Conservation (phyloP, 2,113 vertebrate species). For the Ochotona curzoniae region DNA sequence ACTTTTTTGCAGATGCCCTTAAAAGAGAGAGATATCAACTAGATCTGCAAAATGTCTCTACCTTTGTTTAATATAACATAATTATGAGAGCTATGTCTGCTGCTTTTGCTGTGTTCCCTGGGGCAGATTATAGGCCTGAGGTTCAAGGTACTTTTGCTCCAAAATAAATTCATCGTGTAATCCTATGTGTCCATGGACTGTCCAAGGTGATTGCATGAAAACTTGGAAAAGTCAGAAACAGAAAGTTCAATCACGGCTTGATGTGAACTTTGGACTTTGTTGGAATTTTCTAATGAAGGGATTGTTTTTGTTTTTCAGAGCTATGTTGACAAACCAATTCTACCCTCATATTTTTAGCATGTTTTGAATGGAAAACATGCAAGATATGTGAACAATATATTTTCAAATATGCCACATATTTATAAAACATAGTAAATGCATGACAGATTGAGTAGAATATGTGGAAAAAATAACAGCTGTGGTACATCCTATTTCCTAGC, state of each 20-base stretch:
- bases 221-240: not conserved
- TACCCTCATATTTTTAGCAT: constrained; percentile 3
- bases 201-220: not conserved
- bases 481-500: constrained; percentile 75
- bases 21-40: too few relatives aligned
- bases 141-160: too few relatives aligned
- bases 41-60: too few relatives aligned
- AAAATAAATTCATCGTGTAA: too few relatives aligned
- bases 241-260: not conserved
- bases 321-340: constrained; percentile 49
- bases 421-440: constrained; percentile 72
- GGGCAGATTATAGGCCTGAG: too few relatives aligned
- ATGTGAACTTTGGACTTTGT: constrained; percentile 18
- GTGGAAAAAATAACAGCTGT: constrained; percentile 79
- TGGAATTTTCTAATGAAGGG: constrained; percentile 37
- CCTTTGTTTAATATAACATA: too few relatives aligned
- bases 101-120: too few relatives aligned
- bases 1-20: too few relatives aligned
- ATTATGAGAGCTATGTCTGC: too few relatives aligned
- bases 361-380: constrained; percentile 46
- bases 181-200: too few relatives aligned
- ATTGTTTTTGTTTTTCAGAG: not conserved
- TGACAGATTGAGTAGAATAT: constrained; percentile 70
- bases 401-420: constrained; percentile 78
- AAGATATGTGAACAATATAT: constrained; percentile 66